Base-by-base conservation (phyloP, 1,140 invertebrate species). In the Drosophila kepulauana region DNA sequence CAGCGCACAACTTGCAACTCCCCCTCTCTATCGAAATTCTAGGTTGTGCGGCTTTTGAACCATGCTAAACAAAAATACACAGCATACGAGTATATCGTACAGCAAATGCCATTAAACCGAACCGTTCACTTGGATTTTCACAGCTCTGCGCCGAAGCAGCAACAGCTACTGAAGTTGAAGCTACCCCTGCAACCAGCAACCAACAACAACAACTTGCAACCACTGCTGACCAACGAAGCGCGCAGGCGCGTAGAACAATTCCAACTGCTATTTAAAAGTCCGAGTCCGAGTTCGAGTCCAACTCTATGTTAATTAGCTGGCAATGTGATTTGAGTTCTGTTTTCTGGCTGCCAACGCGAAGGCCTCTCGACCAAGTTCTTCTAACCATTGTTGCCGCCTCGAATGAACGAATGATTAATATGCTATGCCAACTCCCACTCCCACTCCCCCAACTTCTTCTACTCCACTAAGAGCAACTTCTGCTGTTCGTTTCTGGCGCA, bases 261-360 rank as follows among this genome's bases (percentile, higher is more conserved):
- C 61, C 62, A 82, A 81, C 66, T 76, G 65, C 79, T 64, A 81
- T 35, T 35, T 52, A 16, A 15, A 33, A 52, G n/a, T 49, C 48
- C 48, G 41, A 56, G 5, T 45, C 54, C 66, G 61, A 74, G 62
- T 52, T 3, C 15, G 25, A 33, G 20, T 58, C 56, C 54, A 62
- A 89, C 80, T 7, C 41, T 89, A 89, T 89, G 85, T 89, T 89
- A 89, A 89, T 89, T 89, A 89, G 85, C 84, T 56, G 61, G 68
- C 85, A 85, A 85, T 89, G 85, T 89, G 84, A 89, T 89, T 88
- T 89, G 78, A 76, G 78, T 68, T 68, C 85, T 82, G 35, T 38
- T 38, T 10, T 38, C 7, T 25, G 20, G 20, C 20, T 25, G 20
- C 20, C 20, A 25, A 25, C 20, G 20, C 70, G 75, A 76, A 79